Conservation (phyloP, 2,888 invertebrate genomes). For the Hypsopygia costalis region DNA sequence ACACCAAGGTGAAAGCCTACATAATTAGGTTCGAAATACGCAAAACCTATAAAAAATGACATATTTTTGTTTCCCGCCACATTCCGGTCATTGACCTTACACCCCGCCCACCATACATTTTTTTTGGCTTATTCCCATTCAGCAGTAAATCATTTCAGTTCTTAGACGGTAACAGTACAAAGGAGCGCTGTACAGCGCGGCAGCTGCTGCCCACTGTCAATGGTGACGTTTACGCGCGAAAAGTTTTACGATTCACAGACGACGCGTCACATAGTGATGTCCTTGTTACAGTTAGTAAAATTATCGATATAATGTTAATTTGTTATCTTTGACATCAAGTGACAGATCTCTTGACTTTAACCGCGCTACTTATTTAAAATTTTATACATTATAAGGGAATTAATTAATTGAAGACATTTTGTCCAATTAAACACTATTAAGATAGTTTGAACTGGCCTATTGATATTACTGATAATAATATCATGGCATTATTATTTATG, state of each 20-base stretch:
- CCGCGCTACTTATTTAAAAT: too few relatives aligned
- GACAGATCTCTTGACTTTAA: too few relatives aligned
- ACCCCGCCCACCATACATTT: constrained; percentile 27
- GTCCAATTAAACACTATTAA: too few relatives aligned
- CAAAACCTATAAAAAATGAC: too few relatives aligned
- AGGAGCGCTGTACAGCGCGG: constrained; percentile 62
- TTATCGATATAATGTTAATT: constrained; percentile 5
- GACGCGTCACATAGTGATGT: constrained; percentile 61
- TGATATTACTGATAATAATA: too few relatives aligned
- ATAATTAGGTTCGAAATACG: too few relatives aligned
- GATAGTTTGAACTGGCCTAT: too few relatives aligned
- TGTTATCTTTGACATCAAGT: neutral
- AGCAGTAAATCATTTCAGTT: constrained; percentile 59
- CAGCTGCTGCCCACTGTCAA: constrained; percentile 72
- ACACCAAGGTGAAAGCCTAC: too few relatives aligned
- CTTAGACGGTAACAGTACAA: constrained; percentile 59
- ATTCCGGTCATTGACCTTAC: constrained; percentile 22
- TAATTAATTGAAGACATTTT: too few relatives aligned
- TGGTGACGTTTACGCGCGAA: constrained; percentile 78
- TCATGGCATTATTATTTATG: too few relatives aligned
- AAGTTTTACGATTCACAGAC: constrained; percentile 77
- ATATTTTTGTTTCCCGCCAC: too few relatives aligned
- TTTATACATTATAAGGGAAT: too few relatives aligned
- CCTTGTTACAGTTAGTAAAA: constrained; percentile 7
- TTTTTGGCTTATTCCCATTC: constrained; percentile 33